These are phyloP conservation scores for Urophycis tenuis DNA, from an alignment of 2,797 vertebrate species.

Conservation along the genomic window DNA sequence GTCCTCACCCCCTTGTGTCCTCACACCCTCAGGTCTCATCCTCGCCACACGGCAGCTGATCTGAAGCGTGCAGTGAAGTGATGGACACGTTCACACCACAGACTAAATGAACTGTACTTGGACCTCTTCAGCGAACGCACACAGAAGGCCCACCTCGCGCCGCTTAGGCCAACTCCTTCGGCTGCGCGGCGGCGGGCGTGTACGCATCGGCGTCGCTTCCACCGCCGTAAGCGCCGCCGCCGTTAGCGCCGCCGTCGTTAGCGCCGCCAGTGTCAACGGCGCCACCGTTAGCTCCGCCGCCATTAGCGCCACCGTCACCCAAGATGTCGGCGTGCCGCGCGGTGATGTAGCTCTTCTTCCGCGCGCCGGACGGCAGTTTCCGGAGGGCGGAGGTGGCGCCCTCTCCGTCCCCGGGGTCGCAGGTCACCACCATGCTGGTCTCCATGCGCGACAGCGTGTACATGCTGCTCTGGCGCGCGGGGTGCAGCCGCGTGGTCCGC, in stretches of 20 bases:
- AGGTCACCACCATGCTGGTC: slow-evolving; percentile 70
- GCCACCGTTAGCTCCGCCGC: slow-evolving; percentile 20
- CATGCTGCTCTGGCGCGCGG: slow-evolving; percentile 84
- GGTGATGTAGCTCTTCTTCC: slow-evolving; percentile 67
- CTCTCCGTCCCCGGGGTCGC: slow-evolving; percentile 67
- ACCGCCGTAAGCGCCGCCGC: slow-evolving; percentile 8
- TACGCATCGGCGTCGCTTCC: background rate
- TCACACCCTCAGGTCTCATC: no score
- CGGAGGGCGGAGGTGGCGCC: slow-evolving; percentile 1
- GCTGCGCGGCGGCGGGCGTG: slow-evolving; percentile 34
- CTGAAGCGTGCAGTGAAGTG: background rate
- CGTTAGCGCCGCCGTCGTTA: slow-evolving; percentile 15
- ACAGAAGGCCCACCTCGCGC: no score
- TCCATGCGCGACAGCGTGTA: slow-evolving; percentile 89
- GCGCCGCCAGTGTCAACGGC: slow-evolving; percentile 29
- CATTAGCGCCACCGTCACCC: slow-evolving; percentile 37
- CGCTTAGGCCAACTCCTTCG: slow-evolving; percentile 66
- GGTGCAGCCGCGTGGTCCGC: slow-evolving; percentile 77
- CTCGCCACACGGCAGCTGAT: background rate
- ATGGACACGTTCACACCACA: background rate
- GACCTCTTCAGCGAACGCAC: background rate
- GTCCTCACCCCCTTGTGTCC: no score
- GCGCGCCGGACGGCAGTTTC: slow-evolving; percentile 39
- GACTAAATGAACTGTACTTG: background rate
- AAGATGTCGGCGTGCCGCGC: slow-evolving; percentile 58